Percentiles rank a stretch among this genome's conserved stretches.
These are phyloP conservation scores for Poeciliopsis prolifica DNA, from an alignment of 2,113 vertebrate genomes.

Conservation along the genomic window DNA sequence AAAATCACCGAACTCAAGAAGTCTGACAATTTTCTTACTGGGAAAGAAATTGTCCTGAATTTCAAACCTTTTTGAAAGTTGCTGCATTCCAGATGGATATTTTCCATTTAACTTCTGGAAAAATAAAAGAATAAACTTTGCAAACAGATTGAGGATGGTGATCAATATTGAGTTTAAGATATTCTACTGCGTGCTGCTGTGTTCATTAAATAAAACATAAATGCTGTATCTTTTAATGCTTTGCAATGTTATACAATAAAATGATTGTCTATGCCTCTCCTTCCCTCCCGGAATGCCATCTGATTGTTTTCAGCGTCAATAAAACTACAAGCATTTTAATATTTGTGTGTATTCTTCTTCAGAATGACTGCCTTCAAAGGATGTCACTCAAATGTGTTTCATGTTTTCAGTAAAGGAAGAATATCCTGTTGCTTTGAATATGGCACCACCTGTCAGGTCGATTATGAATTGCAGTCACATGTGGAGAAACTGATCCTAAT, in stretches of 20 bases:
- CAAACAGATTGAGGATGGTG: conserved; percentile 16
- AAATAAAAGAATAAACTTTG: conserved; percentile 16
- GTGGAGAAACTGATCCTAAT: background rate
- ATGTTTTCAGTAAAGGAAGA: conserved; percentile 31
- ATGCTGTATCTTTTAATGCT: conserved; percentile 9
- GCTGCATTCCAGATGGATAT: conserved; percentile 33
- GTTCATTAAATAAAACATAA: conserved; percentile 17
- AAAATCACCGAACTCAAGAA: conserved; percentile 44
- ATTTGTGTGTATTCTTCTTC: conserved; percentile 5
- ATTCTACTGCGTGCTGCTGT: background rate
- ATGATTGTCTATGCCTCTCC: background rate
- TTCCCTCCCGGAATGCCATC: conserved; percentile 1
- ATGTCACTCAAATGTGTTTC: conserved; percentile 6
- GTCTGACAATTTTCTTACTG: conserved; percentile 42
- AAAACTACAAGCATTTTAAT: background rate
- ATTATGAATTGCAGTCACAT: conserved; percentile 11
- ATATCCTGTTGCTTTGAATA: conserved; percentile 46
- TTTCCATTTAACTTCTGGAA: conserved; percentile 11
- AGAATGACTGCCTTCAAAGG: conserved; percentile 14
- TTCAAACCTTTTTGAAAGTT: conserved; percentile 45
- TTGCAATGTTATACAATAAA: background rate
- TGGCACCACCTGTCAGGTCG: conserved; percentile 49
- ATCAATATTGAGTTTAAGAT: conserved; percentile 7
- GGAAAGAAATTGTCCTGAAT: conserved; percentile 49
- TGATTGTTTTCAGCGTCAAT: conserved; percentile 13